Conservation (phyloP, 1,140 invertebrate genomes). For the Maconellicoccus hirsutus region DNA sequence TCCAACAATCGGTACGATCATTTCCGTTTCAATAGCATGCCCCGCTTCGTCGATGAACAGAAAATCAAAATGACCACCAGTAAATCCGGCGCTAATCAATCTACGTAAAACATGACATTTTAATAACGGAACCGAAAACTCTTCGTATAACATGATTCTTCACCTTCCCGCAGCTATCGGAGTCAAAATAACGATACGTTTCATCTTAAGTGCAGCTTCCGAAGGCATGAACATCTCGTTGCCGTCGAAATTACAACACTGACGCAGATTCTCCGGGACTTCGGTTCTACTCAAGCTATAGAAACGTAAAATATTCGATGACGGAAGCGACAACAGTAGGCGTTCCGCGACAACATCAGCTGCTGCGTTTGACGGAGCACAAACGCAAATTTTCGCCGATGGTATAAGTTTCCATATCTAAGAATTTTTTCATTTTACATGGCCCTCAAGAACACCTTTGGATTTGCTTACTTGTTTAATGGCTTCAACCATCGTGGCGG, state of each 20-base stretch:
- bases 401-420: neutral
- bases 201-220: conserved; percentile 16
- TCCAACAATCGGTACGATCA: conserved; percentile 48
- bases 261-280: conserved; percentile 18
- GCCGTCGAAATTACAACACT: conserved; percentile 20
- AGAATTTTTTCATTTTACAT: neutral
- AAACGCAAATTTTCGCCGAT: conserved; percentile 36
- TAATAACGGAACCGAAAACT: neutral
- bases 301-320: conserved; percentile 26
- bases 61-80: conserved; percentile 69
- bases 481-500: conserved; percentile 76
- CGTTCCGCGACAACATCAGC: conserved; percentile 39
- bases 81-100: conserved; percentile 39
- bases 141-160: neutral
- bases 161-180: conserved; percentile 28
- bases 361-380: conserved; percentile 46
- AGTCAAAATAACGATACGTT: conserved; percentile 29
- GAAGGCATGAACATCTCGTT: conserved; percentile 2
- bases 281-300: conserved; percentile 23
- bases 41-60: conserved; percentile 84
- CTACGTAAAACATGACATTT: too few relatives aligned
- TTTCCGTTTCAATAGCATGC: conserved; percentile 79
- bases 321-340: conserved; percentile 28
- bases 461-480: conserved; percentile 72
- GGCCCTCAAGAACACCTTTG: neutral